Conservation (phyloP, 2,113 vertebrate species). For the Mohoua ochrocephala region DNA sequence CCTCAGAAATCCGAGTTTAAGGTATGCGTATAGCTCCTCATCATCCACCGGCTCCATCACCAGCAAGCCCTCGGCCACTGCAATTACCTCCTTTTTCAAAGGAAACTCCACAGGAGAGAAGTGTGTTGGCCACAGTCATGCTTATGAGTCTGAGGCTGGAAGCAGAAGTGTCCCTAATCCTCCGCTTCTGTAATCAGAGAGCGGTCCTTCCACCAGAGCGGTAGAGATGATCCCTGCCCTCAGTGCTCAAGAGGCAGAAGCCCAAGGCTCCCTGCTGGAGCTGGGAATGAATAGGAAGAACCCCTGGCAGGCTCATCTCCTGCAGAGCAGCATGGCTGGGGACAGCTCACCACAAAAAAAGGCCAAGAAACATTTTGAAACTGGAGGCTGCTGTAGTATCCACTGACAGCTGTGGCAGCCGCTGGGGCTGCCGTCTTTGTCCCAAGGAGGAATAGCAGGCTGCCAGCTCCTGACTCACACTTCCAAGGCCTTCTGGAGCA, state of each 20-base stretch:
- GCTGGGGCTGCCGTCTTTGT: not conserved
- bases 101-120: not conserved
- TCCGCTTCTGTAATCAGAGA: not conserved
- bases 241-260: not conserved
- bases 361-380: not conserved
- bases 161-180: not conserved
- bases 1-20: not conserved
- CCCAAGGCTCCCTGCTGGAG: not conserved
- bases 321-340: not conserved
- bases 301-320: accelerated
- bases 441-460: not conserved
- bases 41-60: not conserved
- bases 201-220: not conserved
- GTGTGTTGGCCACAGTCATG: not conserved
- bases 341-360: not conserved
- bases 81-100: not conserved
- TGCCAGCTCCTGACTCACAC: not conserved
- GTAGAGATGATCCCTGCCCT: not conserved
- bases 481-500: not conserved
- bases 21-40: not conserved
- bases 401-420: not conserved
- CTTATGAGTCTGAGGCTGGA: not conserved
- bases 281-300: not conserved
- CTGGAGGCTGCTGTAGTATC: not conserved
- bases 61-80: accelerated